Evolutionary conservation across 1,140 invertebrate genomes (phyloP).

Genomic region (Branchinecta lynchi): DNA sequence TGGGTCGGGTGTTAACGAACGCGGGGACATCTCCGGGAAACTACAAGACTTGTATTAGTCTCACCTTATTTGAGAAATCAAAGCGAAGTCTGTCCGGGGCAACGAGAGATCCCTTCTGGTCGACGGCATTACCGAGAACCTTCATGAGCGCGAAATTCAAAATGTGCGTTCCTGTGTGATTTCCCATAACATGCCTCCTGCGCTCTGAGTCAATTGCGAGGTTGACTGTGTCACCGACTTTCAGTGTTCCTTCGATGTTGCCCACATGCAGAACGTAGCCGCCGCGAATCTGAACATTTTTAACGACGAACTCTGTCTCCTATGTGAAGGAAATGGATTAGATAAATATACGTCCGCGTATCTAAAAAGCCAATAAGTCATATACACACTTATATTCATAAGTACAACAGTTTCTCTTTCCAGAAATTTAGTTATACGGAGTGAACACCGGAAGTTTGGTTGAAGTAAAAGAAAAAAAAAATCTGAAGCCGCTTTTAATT

Average conservation of each 20-base stretch:
- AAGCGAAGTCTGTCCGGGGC: conserved; percentile 90
- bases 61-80: conserved; percentile 86
- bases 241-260: conserved; percentile 55
- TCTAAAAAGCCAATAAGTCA: too few species aligned
- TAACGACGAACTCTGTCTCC: conserved; percentile 77
- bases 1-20: neutral
- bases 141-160: conserved; percentile 84
- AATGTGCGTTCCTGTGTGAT: conserved; percentile 96
- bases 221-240: conserved; percentile 68
- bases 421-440: too few species aligned
- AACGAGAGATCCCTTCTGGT: conserved; percentile 96
- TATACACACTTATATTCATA: neutral
- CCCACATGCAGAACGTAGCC: conserved; percentile 93
- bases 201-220: conserved; percentile 68
- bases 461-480: too few species aligned
- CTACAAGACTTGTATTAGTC: too few species aligned
- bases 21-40: neutral
- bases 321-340: conserved; percentile 29
- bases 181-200: conserved; percentile 83
- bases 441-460: too few species aligned
- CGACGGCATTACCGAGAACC: conserved; percentile 74
- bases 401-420: too few species aligned
- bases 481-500: too few species aligned
- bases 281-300: conserved; percentile 87
- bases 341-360: conserved; percentile 1